Evolutionary conservation across 2,797 vertebrate genomes (phyloP).

Genomic region (Lithobates pipiens): DNA sequence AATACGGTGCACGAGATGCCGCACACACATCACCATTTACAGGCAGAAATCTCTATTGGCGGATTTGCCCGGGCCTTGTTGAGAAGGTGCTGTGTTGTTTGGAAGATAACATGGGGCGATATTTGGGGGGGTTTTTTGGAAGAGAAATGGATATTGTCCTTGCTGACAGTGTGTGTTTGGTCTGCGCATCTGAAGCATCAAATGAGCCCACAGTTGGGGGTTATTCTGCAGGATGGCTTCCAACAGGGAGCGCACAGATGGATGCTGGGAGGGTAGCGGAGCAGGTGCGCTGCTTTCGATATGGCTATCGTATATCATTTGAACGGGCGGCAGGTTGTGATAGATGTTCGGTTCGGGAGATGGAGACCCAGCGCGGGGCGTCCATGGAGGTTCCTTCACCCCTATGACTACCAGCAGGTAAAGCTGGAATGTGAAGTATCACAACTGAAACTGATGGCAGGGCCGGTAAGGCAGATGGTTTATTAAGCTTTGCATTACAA

Average conservation of each 20-base stretch:
- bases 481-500: conserved; percentile 28
- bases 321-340: background rate
- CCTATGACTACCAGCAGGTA: conserved; percentile 76
- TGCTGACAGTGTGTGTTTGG: conserved; percentile 87
- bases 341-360: background rate
- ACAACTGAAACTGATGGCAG: conserved; percentile 75
- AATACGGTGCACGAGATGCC: too few species aligned
- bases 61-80: background rate
- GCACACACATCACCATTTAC: too few species aligned
- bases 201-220: conserved; percentile 86
- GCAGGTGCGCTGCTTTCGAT: conserved; percentile 44
- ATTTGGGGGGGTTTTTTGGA: conserved; percentile 37
- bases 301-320: background rate
- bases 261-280: conserved; percentile 73
- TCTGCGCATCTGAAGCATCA: conserved; percentile 83
- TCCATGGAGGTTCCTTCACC: conserved; percentile 75
- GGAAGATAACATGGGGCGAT: background rate
- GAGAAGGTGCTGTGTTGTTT: background rate
- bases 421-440: background rate
- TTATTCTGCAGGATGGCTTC: conserved; percentile 87
- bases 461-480: conserved; percentile 70
- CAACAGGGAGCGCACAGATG: conserved; percentile 86
- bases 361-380: conserved; percentile 59
- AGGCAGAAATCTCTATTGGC: background rate
- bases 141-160: conserved; percentile 83